These are phyloP conservation scores for Habropoda laboriosa DNA, from an alignment of 1,140 invertebrate genomes.

Conservation along the genomic window DNA sequence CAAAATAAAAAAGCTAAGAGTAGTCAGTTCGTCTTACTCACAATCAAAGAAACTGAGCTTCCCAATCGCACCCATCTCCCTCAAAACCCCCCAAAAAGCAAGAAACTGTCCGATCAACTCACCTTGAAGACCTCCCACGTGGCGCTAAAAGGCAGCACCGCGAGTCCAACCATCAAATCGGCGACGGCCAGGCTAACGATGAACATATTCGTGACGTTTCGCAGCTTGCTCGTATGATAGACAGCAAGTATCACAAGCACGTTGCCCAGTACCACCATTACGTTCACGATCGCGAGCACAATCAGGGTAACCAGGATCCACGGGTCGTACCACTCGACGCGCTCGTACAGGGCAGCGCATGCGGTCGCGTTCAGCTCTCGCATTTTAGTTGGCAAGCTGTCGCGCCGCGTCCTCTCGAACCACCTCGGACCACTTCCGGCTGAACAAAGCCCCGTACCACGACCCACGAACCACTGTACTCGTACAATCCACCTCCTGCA, in stretches of 20 bases:
- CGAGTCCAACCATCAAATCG: constrained; percentile 94
- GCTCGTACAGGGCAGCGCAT: constrained; percentile 88
- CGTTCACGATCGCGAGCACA: constrained; percentile 90
- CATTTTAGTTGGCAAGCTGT: constrained; percentile 72
- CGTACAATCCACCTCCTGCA: not conserved
- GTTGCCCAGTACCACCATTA: constrained; percentile 94
- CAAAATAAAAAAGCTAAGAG: too few relatives aligned
- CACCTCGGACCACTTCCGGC: constrained; percentile 29
- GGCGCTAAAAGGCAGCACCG: constrained; percentile 95
- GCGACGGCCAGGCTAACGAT: constrained; percentile 96
- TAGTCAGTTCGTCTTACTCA: too few relatives aligned
- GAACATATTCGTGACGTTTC: constrained; percentile 97
- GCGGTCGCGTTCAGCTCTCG: constrained; percentile 87
- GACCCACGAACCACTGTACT: not conserved
- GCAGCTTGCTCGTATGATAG: constrained; percentile 91
- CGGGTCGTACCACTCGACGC: constrained; percentile 90
- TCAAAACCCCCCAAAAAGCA: too few relatives aligned
- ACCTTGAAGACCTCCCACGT: constrained; percentile 94
- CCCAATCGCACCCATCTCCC: too few relatives aligned
- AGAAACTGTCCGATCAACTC: not conserved
- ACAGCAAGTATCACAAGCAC: constrained; percentile 96
- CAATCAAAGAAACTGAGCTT: too few relatives aligned
- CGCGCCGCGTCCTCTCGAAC: constrained; percentile 42
- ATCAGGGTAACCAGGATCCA: constrained; percentile 88
- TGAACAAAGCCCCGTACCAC: constrained; percentile 1